Evolutionary conservation across 2,888 invertebrate species (phyloP), one percentile per base, ranked within the genome.

Genomic region (Tipula vernalis): DNA sequence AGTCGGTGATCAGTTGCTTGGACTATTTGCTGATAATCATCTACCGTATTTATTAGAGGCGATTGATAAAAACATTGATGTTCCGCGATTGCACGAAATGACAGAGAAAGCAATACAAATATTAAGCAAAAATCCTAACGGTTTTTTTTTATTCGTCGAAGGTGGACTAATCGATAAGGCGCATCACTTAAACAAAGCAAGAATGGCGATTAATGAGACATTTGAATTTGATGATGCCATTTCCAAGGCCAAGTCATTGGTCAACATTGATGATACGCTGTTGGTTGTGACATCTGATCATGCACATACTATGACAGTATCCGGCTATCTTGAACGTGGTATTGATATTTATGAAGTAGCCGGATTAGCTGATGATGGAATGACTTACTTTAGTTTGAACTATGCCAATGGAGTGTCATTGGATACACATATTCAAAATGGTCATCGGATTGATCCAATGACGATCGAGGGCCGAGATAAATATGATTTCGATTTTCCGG

Each of bases 281-380:
- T 93, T 97, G 8, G 93, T 98, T 1, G 97, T 96, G n/a, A 96
- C 96, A 0, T 93, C 96, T 0, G 97, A 97, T 91, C 96, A 97
- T 89, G 94, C 96, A 2, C 96, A 97, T 90, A 94, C 95, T 0
- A 94, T 97, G 93, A 93, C 93, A 10, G 93, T 95, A 87, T 93
- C 94, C 41, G 97, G 97, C 0, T 96, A 97, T 84, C 13, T 36
- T 0, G 85, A 88, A 0, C 90, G 91, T 8, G 89, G 89, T 12
- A 88, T 87, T 18, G 89, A 91, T 85, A 88, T 91, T 36, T 90
- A 91, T 51, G 90, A 89, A 8, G 88, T 71, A 12, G 89, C 90
- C 0, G 88, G 88, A 0, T 87, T 83, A 0, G 89, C 13, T 0
- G 93, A 92, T 1, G 92, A 91, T 0, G 92, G 93, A n/a, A 94